Base-by-base conservation (phyloP, 2,113 vertebrate species). In the Brachyhypopomus occidentalis region DNA sequence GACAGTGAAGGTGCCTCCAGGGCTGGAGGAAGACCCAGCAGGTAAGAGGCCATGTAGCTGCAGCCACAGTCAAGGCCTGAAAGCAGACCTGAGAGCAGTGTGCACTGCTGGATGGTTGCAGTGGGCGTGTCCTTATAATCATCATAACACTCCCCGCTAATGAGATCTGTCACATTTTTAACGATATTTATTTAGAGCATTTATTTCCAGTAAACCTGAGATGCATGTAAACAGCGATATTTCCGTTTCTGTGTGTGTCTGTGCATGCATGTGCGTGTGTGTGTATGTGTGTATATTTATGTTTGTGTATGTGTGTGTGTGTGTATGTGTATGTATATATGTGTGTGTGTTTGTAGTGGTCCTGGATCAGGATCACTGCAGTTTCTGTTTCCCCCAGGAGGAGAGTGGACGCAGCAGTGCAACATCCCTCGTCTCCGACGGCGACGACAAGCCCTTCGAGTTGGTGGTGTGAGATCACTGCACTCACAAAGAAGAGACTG, bases 351-450 rank as follows among this genome's bases (percentile, higher is more conserved):
- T 11, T 72, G n/a, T 62, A 76, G 72, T 2, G 27, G 23, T 72
- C 9, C 72, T 72, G 6, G n/a, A 89, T 5, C 83, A 69, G 2
- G 90, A 95, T 1, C 96, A 96, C 4, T 95, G 94, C 60, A 96
- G 94, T 56, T 96, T 94, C 84, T 93, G 88, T 2, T 96, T 95
- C 60, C 95, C 97, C 0, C 92, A 97, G 82, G 95, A 98, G 75
- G 97, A 98, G 60, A 91, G 94, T 9, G 92, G 92, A 25, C 88
- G 93, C 93, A 82, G 94, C 88, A 85, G 58, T 82, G 66, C 22
- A 90, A 91, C 22, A 34, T 92, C 89, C 7, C 84, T 88, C 17
- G 84, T 87, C 34, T 82, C 88, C 0, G 52, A 87, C 3, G 34
- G 82, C 0, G 56, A 87, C 3, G 38, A 83, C 0, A 87, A 72